These are phyloP conservation scores for Colossoma macropomum DNA, from an alignment of 2,113 vertebrate genomes.

Conservation along the genomic window DNA sequence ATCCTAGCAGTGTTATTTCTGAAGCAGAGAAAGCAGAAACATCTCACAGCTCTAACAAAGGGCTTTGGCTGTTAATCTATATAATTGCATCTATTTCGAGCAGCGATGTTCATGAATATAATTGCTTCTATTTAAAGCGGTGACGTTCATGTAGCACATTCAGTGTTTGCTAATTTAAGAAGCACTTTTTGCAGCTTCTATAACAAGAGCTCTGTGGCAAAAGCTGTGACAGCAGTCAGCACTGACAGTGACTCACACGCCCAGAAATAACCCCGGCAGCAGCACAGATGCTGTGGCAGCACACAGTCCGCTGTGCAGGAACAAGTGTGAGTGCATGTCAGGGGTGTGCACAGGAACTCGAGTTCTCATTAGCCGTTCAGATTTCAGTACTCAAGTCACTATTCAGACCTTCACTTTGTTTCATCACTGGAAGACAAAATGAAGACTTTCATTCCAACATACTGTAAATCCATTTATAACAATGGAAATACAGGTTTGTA, in stretches of 20 bases:
- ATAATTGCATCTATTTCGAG: neutral
- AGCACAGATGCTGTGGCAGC: neutral
- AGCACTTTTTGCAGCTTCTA: neutral
- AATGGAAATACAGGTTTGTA: too few relatives aligned
- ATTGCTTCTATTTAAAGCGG: too few relatives aligned
- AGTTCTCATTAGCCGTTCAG: too few relatives aligned
- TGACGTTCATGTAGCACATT: neutral
- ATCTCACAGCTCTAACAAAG: neutral
- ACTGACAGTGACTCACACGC: constrained; percentile 10
- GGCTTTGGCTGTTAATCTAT: neutral
- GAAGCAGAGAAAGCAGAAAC: neutral
- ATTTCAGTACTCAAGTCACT: too few relatives aligned
- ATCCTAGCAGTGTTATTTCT: neutral
- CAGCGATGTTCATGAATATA: neutral
- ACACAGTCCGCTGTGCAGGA: neutral
- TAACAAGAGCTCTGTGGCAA: neutral
- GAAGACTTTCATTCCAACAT: too few relatives aligned
- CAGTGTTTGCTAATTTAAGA: constrained; percentile 4
- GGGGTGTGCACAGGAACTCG: too few relatives aligned
- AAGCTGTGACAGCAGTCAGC: constrained; percentile 10
- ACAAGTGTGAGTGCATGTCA: neutral
- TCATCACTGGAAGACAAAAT: too few relatives aligned
- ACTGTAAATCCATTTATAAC: too few relatives aligned
- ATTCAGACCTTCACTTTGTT: too few relatives aligned
- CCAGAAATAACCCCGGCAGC: constrained; percentile 32